phyloP scores from a whole-genome alignment of 2,113 vertebrate species.

The Grallaria varia region DNA sequence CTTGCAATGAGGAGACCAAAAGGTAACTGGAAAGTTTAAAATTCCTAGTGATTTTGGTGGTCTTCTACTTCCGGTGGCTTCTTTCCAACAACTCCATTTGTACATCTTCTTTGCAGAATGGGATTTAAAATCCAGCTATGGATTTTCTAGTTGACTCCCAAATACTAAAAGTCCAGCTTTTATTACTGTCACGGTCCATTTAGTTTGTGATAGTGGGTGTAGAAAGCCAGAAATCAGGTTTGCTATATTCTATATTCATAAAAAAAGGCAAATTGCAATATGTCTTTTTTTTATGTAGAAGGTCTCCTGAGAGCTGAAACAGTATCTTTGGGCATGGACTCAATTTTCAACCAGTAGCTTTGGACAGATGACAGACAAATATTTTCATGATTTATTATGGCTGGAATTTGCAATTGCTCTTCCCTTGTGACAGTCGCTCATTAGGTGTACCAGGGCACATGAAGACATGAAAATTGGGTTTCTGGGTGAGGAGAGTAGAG shows the following conservation, averaged over 20 bases:
- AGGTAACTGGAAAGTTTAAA: not conserved
- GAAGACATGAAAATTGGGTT: not conserved
- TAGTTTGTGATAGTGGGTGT: not conserved
- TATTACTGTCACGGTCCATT: rapidly evolving
- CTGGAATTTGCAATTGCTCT: not conserved
- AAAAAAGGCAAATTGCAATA: not conserved
- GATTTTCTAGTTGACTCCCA: not conserved
- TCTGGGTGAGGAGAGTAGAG: not conserved
- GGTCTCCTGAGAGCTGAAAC: not conserved
- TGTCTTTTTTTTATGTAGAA: not conserved
- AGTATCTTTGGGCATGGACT: not conserved
- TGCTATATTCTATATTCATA: not conserved
- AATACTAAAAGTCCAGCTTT: not conserved
- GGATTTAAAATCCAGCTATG: not conserved
- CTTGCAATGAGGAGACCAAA: not conserved
- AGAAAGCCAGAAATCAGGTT: not conserved
- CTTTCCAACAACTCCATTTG: not conserved
- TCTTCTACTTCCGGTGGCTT: not conserved
- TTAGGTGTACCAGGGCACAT: not conserved
- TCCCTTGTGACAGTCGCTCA: not conserved
- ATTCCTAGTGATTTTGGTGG: not conserved
- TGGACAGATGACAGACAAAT: not conserved
- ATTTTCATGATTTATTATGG: not conserved
- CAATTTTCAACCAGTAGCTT: not conserved
- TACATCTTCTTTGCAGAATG: not conserved